phyloP scores from a whole-genome alignment of 1,140 invertebrate genomes.

The Zelostemma sp. region DNA sequence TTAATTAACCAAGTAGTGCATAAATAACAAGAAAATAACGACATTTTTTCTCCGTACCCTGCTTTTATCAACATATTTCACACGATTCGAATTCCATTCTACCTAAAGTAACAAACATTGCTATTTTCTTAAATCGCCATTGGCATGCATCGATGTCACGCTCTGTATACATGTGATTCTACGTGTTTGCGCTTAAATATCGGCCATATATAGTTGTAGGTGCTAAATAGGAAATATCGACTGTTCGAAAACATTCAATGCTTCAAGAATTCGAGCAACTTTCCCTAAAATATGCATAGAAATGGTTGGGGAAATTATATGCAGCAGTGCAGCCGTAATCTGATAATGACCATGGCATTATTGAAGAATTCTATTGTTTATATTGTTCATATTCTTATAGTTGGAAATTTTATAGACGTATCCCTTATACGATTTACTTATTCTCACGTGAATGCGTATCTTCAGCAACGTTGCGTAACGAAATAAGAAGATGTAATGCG shows the following conservation, averaged over 20 bases:
- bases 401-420: background rate
- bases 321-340: background rate
- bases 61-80: background rate
- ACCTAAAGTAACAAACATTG: background rate
- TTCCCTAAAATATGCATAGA: background rate
- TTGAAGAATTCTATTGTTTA: conserved; percentile 11
- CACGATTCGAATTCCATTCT: background rate
- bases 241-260: too few species aligned
- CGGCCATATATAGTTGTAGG: too few species aligned
- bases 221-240: too few species aligned
- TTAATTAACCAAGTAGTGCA: background rate
- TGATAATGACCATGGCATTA: conserved; percentile 11
- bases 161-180: too few species aligned
- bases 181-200: too few species aligned
- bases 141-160: too few species aligned
- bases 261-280: background rate
- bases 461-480: conserved; percentile 15
- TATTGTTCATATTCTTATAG: conserved; percentile 3
- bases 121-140: background rate
- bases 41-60: background rate
- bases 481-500: conserved; percentile 13
- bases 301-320: background rate
- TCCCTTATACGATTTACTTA: conserved; percentile 1
- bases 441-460: conserved; percentile 11
- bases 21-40: background rate